phyloP scores from a whole-genome alignment of 2,888 invertebrate genomes.

The Tetheella fluctuosa region DNA sequence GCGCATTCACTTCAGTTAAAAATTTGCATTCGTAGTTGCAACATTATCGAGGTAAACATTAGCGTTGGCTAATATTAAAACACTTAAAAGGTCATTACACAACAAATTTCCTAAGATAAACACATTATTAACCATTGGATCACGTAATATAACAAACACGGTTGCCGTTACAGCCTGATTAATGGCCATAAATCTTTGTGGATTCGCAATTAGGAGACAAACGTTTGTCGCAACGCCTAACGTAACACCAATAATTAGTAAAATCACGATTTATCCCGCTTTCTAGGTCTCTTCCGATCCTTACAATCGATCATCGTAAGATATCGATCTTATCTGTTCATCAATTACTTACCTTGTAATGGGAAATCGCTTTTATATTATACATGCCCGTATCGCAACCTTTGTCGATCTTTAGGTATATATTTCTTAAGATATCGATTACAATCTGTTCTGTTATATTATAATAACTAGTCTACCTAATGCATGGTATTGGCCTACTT shows the following conservation, averaged over 20 bases:
- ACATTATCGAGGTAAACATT: constrained; percentile 32
- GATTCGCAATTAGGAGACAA: constrained; percentile 73
- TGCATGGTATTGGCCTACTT: too few species aligned
- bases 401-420: background rate
- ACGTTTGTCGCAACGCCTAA: constrained; percentile 69
- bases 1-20: constrained; percentile 13
- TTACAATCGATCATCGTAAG: constrained; percentile 70
- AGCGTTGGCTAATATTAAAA: constrained; percentile 62
- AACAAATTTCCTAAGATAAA: constrained; percentile 66
- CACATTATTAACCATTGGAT: constrained; percentile 58
- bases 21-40: constrained; percentile 25
- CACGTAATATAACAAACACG: constrained; percentile 68
- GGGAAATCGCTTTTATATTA: constrained; percentile 51
- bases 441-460: background rate
- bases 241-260: constrained; percentile 77
- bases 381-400: constrained; percentile 32
- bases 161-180: constrained; percentile 61
- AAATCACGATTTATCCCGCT: constrained; percentile 78
- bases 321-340: constrained; percentile 66
- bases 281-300: constrained; percentile 71
- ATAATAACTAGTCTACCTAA: background rate
- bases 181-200: constrained; percentile 67
- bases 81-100: constrained; percentile 63
- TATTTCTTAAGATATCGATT: constrained; percentile 6
- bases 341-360: constrained; percentile 55